These are phyloP conservation scores for Ennomos fuscantarius DNA, from an alignment of 2,888 invertebrate species.

Conservation along the genomic window DNA sequence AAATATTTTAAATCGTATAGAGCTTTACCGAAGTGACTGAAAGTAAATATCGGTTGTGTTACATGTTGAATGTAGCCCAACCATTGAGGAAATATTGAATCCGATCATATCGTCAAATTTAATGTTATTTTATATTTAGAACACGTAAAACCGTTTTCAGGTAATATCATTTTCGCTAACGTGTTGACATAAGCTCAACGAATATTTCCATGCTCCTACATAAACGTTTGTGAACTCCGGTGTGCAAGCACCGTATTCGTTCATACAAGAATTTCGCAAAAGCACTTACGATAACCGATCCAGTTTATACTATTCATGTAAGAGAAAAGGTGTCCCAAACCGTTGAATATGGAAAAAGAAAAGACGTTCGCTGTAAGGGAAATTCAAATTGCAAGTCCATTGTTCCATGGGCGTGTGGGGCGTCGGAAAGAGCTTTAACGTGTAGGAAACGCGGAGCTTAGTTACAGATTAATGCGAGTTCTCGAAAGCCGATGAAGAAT, in stretches of 20 bases:
- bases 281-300: constrained; percentile 31
- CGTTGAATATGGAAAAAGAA: constrained; percentile 62
- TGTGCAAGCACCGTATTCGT: constrained; percentile 2
- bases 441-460: constrained; percentile 58
- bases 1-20: neutral
- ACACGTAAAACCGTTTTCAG: too few relatives aligned
- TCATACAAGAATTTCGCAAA: constrained; percentile 13
- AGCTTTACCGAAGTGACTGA: too few relatives aligned
- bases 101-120: too few relatives aligned
- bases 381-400: constrained; percentile 70
- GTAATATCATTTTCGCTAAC: too few relatives aligned
- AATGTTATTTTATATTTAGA: too few relatives aligned
- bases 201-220: neutral
- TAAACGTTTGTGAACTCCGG: constrained; percentile 8
- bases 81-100: too few relatives aligned
- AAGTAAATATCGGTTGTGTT: too few relatives aligned
- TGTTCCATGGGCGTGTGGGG: constrained; percentile 60
- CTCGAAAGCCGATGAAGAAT: constrained; percentile 41
- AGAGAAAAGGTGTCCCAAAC: constrained; percentile 44
- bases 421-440: constrained; percentile 62
- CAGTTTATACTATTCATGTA: constrained; percentile 30
- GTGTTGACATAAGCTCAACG: too few relatives aligned
- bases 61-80: too few relatives aligned
- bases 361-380: constrained; percentile 54
- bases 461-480: constrained; percentile 59